Percentiles rank a stretch among this genome's conserved stretches.
Evolutionary conservation across 92 coral and sea anemone genomes (phyloP).

Genomic region (Umimayanthus chanpuru): DNA sequence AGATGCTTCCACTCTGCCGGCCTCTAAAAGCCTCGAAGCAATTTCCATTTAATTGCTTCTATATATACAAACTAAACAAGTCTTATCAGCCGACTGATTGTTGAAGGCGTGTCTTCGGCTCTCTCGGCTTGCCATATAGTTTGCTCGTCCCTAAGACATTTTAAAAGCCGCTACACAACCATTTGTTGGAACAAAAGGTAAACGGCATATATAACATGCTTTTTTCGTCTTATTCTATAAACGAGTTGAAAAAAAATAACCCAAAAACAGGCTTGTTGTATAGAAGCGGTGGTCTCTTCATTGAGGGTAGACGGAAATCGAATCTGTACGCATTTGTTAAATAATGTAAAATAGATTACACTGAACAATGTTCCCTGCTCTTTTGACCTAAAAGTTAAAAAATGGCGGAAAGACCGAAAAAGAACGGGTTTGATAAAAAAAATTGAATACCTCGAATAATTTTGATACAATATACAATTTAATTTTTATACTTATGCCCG

Average conservation of each 20-base stretch:
- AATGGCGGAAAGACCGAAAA: too few species aligned
- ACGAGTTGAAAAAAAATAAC: not conserved
- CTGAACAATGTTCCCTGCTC: too few species aligned
- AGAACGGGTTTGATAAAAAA: too few species aligned
- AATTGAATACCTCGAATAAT: too few species aligned
- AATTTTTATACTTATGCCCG: too few species aligned
- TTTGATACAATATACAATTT: too few species aligned
- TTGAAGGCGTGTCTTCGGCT: not conserved
- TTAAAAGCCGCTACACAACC: not conserved
- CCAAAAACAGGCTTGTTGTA: not conserved
- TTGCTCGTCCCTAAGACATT: not conserved
- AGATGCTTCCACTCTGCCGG: too few species aligned
- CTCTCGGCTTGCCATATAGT: not conserved
- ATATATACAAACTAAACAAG: too few species aligned
- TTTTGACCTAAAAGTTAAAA: too few species aligned
- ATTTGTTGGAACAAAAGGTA: not conserved
- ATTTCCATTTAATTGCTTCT: not conserved
- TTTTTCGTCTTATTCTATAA: not conserved
- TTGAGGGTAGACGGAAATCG: not conserved
- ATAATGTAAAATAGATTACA: too few species aligned
- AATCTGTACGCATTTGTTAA: not conserved
- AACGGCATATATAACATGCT: too few species aligned
- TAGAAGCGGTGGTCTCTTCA: not conserved
- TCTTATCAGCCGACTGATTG: not conserved
- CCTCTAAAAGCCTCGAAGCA: too few species aligned